phyloP scores from a whole-genome alignment of 1,140 invertebrate species.

The Drosophila sp. region DNA sequence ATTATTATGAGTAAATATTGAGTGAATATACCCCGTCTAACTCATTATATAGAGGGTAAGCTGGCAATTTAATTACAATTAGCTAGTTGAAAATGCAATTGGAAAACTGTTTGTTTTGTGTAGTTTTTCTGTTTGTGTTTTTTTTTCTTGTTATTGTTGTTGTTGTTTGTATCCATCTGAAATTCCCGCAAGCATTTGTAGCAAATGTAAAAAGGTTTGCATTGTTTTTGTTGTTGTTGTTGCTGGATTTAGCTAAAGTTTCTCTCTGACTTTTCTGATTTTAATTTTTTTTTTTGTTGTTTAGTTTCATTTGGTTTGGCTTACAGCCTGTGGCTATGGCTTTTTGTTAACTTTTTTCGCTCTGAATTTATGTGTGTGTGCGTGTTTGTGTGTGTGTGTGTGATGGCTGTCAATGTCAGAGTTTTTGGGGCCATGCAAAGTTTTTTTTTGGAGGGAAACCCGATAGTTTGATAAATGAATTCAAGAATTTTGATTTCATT shows the following conservation, averaged over 20 bases:
- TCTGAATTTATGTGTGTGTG: neutral
- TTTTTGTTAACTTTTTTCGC: slow-evolving; percentile 21
- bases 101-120: slow-evolving; percentile 19
- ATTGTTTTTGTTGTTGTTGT: slow-evolving; percentile 2
- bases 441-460: neutral
- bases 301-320: slow-evolving; percentile 11
- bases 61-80: slow-evolving; percentile 54
- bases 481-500: neutral
- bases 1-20: neutral
- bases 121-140: slow-evolving; percentile 27
- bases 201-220: slow-evolving; percentile 32
- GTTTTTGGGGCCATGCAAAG: neutral
- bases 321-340: slow-evolving; percentile 18
- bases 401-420: slow-evolving; percentile 32
- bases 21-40: neutral
- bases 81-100: slow-evolving; percentile 25
- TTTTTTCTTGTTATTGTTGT: neutral
- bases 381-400: neutral
- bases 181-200: slow-evolving; percentile 41
- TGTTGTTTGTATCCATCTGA: slow-evolving; percentile 17
- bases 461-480: neutral
- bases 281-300: neutral
- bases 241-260: neutral
- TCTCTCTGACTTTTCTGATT: neutral
- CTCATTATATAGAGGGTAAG: neutral